Conservation (phyloP, 2,113 vertebrate genomes). For the Etheostoma cragini region DNA sequence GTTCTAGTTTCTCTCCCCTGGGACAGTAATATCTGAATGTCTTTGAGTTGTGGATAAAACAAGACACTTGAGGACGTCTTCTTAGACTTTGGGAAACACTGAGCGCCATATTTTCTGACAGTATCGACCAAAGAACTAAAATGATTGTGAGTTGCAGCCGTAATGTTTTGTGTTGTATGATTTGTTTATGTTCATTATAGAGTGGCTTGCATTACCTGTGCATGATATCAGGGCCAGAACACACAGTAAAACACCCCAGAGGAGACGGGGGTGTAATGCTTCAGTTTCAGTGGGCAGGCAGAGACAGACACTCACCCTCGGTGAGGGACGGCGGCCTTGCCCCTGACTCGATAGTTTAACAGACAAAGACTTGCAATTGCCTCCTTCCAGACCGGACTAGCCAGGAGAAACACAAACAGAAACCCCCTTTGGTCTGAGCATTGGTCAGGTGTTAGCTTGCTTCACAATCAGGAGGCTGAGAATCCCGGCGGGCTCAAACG, state of each 20-base stretch:
- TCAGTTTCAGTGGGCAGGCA: conserved; percentile 51
- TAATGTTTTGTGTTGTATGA: too few relatives aligned
- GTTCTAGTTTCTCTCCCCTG: too few relatives aligned
- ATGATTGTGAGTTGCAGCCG: too few relatives aligned
- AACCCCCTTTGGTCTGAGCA: conserved; percentile 46
- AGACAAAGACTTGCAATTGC: conserved; percentile 80
- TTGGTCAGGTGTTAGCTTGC: neutral
- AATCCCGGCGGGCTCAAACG: neutral
- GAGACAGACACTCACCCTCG: conserved; percentile 80
- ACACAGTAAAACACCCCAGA: conserved; percentile 18
- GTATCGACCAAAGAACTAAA: too few relatives aligned
- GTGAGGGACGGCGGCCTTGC: conserved; percentile 77
- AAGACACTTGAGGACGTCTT: too few relatives aligned
- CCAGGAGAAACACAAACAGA: conserved; percentile 71
- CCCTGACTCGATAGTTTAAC: conserved; percentile 85
- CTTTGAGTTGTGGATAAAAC: too few relatives aligned
- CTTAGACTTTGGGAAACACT: too few relatives aligned
- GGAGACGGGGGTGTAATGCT: neutral
- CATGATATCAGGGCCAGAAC: neutral
- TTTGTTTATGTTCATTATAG: neutral
- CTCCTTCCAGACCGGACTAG: conserved; percentile 81
- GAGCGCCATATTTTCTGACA: too few relatives aligned
- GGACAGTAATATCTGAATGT: too few relatives aligned
- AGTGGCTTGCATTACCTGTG: neutral
- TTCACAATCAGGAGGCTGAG: neutral